Conservation (phyloP, 2,888 invertebrate species). For the Patella ulyssiponensis region DNA sequence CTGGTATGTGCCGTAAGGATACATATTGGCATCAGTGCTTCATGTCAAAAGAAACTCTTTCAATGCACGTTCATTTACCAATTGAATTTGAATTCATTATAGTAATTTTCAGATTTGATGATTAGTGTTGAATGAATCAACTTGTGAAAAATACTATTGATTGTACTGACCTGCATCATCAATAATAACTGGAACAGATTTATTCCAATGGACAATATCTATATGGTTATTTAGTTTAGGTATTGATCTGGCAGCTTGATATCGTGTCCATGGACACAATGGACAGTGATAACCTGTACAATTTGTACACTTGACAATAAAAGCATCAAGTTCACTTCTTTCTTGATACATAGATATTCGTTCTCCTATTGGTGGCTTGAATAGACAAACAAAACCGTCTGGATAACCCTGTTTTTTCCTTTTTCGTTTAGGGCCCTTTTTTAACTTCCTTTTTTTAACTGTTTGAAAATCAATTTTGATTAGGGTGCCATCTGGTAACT, state of each 20-base stretch:
- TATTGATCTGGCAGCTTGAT: too few species aligned
- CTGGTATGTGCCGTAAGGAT: too few species aligned
- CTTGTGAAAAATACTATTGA: too few species aligned
- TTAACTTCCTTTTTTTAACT: neutral
- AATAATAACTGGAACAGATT: neutral
- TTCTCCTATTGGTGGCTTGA: neutral
- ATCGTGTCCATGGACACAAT: neutral
- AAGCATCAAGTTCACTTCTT: neutral
- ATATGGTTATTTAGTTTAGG: neutral
- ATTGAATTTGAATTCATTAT: too few species aligned
- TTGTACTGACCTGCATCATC: neutral
- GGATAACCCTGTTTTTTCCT: neutral
- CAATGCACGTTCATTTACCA: too few species aligned
- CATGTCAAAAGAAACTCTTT: too few species aligned
- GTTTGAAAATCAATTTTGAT: neutral
- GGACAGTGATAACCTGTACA: neutral
- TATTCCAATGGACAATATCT: neutral
- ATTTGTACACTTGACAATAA: neutral
- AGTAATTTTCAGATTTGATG: too few species aligned
- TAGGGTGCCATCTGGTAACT: neutral
- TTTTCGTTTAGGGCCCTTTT: neutral
- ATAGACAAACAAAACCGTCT: neutral
- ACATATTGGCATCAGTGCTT: too few species aligned
- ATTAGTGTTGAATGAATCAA: too few species aligned
- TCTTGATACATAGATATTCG: neutral